phyloP scores from a whole-genome alignment of 2,888 invertebrate genomes.

The Meta bourneti region DNA sequence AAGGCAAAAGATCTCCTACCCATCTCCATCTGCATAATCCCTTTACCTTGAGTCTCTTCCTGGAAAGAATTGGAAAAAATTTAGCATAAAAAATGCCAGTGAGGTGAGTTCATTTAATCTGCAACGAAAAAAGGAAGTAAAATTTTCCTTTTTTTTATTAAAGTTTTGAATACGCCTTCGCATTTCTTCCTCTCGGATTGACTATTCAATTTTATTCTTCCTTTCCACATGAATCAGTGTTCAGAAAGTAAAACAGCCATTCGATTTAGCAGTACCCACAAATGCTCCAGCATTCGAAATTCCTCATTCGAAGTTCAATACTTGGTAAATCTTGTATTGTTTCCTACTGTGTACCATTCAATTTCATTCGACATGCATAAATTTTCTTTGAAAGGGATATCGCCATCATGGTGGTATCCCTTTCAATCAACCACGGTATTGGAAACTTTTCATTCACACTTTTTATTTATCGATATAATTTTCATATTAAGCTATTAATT shows the following conservation, averaged over 20 bases:
- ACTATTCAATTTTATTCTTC: not conserved
- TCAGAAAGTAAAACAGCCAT: not conserved
- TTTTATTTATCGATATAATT: too few relatives aligned
- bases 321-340: too few relatives aligned
- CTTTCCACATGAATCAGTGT: not conserved
- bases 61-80: conserved; percentile 7
- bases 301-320: too few relatives aligned
- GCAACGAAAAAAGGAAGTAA: not conserved
- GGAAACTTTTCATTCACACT: too few relatives aligned
- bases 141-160: not conserved
- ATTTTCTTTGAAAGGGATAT: too few relatives aligned
- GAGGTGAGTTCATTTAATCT: conserved; percentile 14
- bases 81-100: conserved; percentile 11
- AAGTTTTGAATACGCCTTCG: conserved; percentile 15
- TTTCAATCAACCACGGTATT: too few relatives aligned
- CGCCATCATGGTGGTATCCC: too few relatives aligned
- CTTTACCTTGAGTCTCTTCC: not conserved
- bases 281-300: not conserved
- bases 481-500: too few relatives aligned
- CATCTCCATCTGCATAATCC: not conserved
- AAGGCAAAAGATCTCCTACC: conserved; percentile 6
- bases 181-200: not conserved
- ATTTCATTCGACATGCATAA: too few relatives aligned
- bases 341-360: too few relatives aligned
- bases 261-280: not conserved